Conservation (phyloP, 2,888 invertebrate genomes). For the Hecatera dysodea region DNA sequence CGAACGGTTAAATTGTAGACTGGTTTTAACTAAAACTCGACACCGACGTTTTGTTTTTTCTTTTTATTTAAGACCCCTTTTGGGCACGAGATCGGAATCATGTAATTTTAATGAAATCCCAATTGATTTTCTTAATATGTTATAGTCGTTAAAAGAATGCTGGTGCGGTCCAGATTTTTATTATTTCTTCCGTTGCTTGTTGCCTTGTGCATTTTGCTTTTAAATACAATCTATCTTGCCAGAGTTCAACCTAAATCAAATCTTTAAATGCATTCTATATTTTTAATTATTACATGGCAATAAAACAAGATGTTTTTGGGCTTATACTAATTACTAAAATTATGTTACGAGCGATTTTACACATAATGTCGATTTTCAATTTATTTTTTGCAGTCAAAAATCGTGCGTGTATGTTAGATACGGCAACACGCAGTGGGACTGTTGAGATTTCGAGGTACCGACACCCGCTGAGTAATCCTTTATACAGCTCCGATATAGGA, state of each 20-base stretch:
- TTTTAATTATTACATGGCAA: constrained; percentile 34
- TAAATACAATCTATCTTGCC: not conserved
- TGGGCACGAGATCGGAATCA: constrained; percentile 22
- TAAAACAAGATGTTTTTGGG: constrained; percentile 42
- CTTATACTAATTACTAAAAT: constrained; percentile 41
- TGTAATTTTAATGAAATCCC: constrained; percentile 25
- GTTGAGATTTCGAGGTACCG: constrained; percentile 67
- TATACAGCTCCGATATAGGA: constrained; percentile 75
- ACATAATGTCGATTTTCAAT: constrained; percentile 53
- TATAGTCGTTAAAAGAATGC: constrained; percentile 5
- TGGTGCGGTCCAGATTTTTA: constrained; percentile 2
- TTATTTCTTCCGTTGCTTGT: constrained; percentile 10
- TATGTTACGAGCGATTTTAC: constrained; percentile 48
- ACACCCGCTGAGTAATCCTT: constrained; percentile 82
- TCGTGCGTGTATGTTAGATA: constrained; percentile 58
- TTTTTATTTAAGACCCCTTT: not conserved
- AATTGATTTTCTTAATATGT: constrained; percentile 27
- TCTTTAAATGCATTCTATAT: constrained; percentile 26
- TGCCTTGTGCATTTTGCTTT: not conserved
- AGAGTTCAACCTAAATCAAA: constrained; percentile 23
- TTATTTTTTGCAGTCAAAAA: constrained; percentile 52
- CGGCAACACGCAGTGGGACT: constrained; percentile 52
- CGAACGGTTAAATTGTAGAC: constrained; percentile 65
- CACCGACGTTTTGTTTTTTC: constrained; percentile 22
- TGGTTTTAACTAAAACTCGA: constrained; percentile 52